Percentiles rank a stretch among this genome's conserved stretches.
These are phyloP conservation scores for Lissocephala sabroskyi DNA, from an alignment of 2,888 invertebrate genomes.

Conservation along the genomic window DNA sequence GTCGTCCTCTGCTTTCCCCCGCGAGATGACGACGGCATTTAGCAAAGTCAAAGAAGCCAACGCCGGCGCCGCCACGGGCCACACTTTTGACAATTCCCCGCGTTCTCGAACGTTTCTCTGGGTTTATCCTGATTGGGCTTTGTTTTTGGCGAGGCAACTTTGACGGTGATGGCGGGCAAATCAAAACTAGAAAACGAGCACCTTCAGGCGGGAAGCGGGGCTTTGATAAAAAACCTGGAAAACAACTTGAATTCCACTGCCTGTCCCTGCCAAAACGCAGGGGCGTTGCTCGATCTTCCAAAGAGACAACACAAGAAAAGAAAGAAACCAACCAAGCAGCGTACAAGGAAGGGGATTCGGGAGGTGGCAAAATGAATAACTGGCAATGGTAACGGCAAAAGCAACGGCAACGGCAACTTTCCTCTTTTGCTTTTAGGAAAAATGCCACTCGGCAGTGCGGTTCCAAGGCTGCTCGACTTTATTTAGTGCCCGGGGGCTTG, in stretches of 20 bases:
- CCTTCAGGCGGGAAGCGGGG: background rate
- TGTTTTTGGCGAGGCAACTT: background rate
- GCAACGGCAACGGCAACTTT: background rate
- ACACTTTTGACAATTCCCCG: constrained; percentile 5
- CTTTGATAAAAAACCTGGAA: constrained; percentile 2
- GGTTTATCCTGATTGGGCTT: too few relatives aligned
- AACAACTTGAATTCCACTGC: background rate
- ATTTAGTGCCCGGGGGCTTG: constrained; percentile 25
- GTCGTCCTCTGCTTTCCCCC: constrained; percentile 56
- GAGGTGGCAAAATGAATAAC: too few relatives aligned
- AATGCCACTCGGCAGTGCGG: too few relatives aligned
- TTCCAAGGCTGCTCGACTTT: too few relatives aligned
- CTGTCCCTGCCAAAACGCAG: too few relatives aligned
- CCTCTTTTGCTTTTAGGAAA: background rate
- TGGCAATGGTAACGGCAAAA: background rate
- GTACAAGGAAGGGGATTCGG: too few relatives aligned
- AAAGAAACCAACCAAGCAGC: background rate
- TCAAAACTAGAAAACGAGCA: background rate
- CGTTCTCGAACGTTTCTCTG: too few relatives aligned
- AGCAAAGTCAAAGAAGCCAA: constrained; percentile 33
- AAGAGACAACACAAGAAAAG: background rate
- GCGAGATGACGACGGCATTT: constrained; percentile 15
- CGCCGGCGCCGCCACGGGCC: background rate
- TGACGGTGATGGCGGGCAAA: background rate
- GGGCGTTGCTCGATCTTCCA: background rate